Conservation (phyloP, 2,797 vertebrate genomes). For the Cynopterus sphinx region DNA sequence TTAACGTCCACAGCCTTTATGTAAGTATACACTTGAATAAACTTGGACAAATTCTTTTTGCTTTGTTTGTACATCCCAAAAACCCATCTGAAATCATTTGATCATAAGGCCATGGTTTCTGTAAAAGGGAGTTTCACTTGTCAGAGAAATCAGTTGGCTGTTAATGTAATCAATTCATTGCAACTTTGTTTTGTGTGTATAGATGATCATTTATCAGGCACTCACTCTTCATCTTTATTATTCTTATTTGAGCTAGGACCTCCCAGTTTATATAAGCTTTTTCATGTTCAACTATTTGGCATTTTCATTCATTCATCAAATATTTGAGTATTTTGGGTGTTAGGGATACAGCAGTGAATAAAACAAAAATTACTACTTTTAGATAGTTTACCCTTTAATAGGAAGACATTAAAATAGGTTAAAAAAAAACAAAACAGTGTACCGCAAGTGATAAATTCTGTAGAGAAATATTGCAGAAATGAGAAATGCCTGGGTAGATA, state of each 20-base stretch:
- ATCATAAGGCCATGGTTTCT: neutral
- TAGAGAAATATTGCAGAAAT: neutral
- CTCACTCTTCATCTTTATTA: neutral
- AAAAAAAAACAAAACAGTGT: neutral
- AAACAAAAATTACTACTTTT: neutral
- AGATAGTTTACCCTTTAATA: neutral
- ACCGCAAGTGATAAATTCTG: neutral
- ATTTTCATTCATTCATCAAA: neutral
- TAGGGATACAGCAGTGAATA: neutral
- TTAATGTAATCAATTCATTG: fast-evolving
- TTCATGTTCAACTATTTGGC: neutral
- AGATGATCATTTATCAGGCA: neutral
- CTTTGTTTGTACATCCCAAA: neutral
- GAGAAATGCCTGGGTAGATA: neutral
- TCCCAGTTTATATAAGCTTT: neutral
- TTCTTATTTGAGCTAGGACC: neutral
- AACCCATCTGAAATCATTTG: neutral
- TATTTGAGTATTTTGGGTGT: neutral
- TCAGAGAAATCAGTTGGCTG: neutral
- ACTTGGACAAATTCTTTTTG: neutral
- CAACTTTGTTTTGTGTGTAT: neutral
- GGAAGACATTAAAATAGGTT: neutral
- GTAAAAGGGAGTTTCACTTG: neutral
- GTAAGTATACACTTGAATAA: neutral
- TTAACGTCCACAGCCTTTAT: neutral